phyloP scores from a whole-genome alignment of 2,113 vertebrate genomes.

The Oriolus oriolus region DNA sequence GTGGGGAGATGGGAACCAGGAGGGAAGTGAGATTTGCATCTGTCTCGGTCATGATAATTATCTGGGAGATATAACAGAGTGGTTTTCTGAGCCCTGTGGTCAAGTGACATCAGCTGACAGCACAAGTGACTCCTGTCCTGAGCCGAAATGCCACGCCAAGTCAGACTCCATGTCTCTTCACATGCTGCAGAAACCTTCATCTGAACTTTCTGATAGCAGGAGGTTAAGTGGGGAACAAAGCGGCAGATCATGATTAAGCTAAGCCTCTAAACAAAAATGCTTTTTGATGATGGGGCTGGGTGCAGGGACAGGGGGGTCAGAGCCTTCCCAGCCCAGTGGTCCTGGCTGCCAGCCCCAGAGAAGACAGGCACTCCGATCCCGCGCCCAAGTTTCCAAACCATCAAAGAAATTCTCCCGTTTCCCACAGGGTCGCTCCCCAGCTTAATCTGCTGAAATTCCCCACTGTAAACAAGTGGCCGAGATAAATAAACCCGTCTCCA shows the following conservation, averaged over 20 bases:
- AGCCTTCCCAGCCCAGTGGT: conserved; percentile 21
- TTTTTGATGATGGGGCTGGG: conserved; percentile 20
- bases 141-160: not conserved
- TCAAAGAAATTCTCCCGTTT: conserved; percentile 45
- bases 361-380: not conserved
- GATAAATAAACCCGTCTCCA: conserved; percentile 63
- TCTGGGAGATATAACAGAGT: not conserved
- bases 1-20: not conserved
- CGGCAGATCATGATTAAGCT: conserved; percentile 32
- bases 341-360: not conserved
- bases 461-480: conserved; percentile 65
- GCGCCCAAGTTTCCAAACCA: conserved; percentile 26
- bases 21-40: not conserved
- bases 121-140: not conserved
- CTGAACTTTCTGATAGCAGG: conserved; percentile 33
- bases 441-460: conserved; percentile 47
- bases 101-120: conserved; percentile 43
- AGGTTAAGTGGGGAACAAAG: conserved; percentile 55
- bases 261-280: conserved; percentile 60
- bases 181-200: conserved; percentile 33
- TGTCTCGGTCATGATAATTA: not conserved
- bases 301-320: not conserved
- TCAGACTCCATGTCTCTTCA: not conserved
- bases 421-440: conserved; percentile 30
- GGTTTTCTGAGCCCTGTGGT: not conserved